phyloP scores from a whole-genome alignment of 2,888 invertebrate genomes.

The Synergus itoensis region DNA sequence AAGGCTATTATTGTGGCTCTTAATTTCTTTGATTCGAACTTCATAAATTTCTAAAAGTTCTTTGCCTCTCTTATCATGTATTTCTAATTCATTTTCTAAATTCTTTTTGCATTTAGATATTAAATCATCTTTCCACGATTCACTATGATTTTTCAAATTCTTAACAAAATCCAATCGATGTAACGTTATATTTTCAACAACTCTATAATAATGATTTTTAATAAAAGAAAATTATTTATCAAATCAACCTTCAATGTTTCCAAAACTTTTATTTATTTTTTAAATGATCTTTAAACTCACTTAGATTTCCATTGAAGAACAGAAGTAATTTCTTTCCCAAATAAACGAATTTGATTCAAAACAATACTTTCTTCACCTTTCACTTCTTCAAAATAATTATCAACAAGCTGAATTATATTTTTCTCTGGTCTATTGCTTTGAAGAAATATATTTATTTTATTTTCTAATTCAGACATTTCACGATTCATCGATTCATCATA shows the following conservation, averaged over 20 bases:
- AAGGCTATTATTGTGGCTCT: constrained; percentile 50
- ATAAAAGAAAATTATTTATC: not conserved
- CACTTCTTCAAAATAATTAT: constrained; percentile 31
- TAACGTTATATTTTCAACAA: constrained; percentile 49
- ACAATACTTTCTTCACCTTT: constrained; percentile 42
- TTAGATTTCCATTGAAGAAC: constrained; percentile 44
- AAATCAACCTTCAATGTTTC: not conserved
- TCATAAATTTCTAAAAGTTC: constrained; percentile 50
- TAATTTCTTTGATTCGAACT: constrained; percentile 53
- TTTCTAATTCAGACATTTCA: constrained; percentile 46
- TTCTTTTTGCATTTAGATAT: constrained; percentile 39
- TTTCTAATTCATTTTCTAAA: constrained; percentile 48
- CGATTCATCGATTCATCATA: constrained; percentile 46
- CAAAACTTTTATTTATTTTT: not conserved
- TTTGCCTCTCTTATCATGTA: constrained; percentile 45
- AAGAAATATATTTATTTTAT: constrained; percentile 52
- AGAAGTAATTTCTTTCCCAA: constrained; percentile 42
- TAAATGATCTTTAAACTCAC: constrained; percentile 26
- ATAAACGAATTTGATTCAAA: constrained; percentile 32
- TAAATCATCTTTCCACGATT: constrained; percentile 51
- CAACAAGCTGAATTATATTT: not conserved
- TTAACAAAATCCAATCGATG: constrained; percentile 47
- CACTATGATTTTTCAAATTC: constrained; percentile 43
- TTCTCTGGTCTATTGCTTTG: constrained; percentile 31
- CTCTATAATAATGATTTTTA: constrained; percentile 33